Conservation (phyloP, 2,797 vertebrate genomes). For the Zalophus californianus region DNA sequence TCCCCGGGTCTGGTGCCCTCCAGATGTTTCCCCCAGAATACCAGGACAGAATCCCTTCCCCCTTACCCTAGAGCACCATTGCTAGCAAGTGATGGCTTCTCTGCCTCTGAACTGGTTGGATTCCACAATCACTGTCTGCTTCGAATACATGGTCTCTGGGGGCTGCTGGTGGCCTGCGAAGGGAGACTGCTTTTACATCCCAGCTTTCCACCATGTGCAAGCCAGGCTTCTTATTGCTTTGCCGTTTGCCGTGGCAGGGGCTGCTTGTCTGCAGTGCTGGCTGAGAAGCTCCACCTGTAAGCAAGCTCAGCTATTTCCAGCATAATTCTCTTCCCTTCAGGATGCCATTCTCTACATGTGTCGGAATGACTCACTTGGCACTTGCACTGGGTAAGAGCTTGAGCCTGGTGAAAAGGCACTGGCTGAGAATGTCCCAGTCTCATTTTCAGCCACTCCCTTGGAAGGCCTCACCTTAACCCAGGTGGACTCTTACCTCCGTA, state of each 20-base stretch:
- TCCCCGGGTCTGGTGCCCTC: neutral
- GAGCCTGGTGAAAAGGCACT: constrained; percentile 29
- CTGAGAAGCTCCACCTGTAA: neutral
- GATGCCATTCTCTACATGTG: neutral
- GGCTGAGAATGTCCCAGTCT: neutral
- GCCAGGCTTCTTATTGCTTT: neutral
- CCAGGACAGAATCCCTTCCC: neutral
- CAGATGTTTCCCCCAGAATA: neutral
- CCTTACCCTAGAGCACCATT: neutral
- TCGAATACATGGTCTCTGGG: neutral
- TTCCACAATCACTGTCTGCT: neutral
- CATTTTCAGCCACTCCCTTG: neutral
- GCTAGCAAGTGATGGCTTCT: neutral
- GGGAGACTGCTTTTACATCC: neutral
- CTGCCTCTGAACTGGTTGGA: neutral
- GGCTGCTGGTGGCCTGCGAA: neutral
- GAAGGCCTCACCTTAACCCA: neutral
- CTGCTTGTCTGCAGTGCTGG: neutral
- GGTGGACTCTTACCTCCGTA: neutral
- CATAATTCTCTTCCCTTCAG: constrained; percentile 39
- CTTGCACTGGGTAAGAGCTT: neutral
- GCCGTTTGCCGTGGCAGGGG: neutral
- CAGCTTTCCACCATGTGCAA: neutral
- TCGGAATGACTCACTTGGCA: constrained; percentile 50
- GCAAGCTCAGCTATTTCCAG: constrained; percentile 48